Conservation (phyloP, 2,113 vertebrate genomes). For the Monopterus albus region DNA sequence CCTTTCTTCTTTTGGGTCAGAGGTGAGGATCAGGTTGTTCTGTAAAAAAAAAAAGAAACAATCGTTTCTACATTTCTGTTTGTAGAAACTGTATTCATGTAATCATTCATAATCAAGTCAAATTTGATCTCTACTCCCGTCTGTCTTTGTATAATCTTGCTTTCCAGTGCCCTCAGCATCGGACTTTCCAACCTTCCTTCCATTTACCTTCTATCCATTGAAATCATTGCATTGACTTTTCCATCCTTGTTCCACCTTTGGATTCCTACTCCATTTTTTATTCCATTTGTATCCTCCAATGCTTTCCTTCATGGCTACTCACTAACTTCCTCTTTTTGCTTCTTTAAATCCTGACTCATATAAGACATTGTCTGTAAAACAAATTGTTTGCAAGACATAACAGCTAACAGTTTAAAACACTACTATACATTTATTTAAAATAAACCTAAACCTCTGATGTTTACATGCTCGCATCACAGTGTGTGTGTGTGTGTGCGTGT, state of each 20-base stretch:
- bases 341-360: slow-evolving; percentile 15
- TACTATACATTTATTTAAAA: slow-evolving; percentile 9
- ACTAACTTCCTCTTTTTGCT: background rate
- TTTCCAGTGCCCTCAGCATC: background rate
- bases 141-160: too few species aligned
- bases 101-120: too few species aligned
- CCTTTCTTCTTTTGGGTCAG: background rate
- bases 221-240: too few species aligned
- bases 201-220: too few species aligned
- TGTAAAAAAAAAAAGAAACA: slow-evolving; percentile 29
- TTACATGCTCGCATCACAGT: background rate
- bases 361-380: background rate
- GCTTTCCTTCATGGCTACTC: background rate
- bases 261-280: too few species aligned
- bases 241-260: too few species aligned
- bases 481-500: slow-evolving; percentile 4
- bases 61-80: background rate
- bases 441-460: slow-evolving; percentile 17
- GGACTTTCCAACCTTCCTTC: background rate
- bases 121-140: too few species aligned
- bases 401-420: background rate
- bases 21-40: slow-evolving; percentile 24
- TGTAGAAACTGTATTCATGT: background rate
- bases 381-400: background rate
- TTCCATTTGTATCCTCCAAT: too few species aligned